These are phyloP conservation scores for Notolabrus celidotus DNA, from an alignment of 2,797 vertebrate genomes.

Conservation along the genomic window DNA sequence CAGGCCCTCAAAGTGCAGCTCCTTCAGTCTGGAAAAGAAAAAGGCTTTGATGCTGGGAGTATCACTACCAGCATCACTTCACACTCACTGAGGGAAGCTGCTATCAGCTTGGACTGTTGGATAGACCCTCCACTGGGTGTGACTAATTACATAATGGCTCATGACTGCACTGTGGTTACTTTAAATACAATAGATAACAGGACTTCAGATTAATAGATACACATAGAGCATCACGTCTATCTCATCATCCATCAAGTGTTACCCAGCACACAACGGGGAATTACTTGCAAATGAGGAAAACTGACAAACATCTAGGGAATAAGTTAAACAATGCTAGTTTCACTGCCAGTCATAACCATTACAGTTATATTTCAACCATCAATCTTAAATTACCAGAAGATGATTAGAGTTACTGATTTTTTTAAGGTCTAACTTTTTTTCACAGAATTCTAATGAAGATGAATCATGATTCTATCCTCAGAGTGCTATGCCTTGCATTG, in stretches of 20 bases:
- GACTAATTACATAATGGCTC: slow-evolving; percentile 41
- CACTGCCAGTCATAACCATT: too few relatives aligned
- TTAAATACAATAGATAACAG: slow-evolving; percentile 11
- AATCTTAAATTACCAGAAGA: too few relatives aligned
- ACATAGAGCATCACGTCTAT: too few relatives aligned
- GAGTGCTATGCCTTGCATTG: too few relatives aligned
- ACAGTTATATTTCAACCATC: too few relatives aligned
- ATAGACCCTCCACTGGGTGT: slow-evolving; percentile 19
- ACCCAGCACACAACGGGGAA: neutral
- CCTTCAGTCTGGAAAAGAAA: slow-evolving; percentile 31
- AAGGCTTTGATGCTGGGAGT: slow-evolving; percentile 40
- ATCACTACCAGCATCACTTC: slow-evolving; percentile 33
- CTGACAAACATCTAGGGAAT: neutral
- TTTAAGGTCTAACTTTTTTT: too few relatives aligned
- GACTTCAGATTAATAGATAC: slow-evolving; percentile 7
- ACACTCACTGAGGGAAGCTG: slow-evolving; percentile 38
- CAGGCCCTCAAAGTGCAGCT: slow-evolving; percentile 48
- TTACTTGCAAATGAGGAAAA: neutral
- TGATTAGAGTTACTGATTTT: too few relatives aligned
- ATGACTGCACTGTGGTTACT: slow-evolving; percentile 16
- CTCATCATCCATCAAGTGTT: too few relatives aligned
- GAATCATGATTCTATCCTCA: too few relatives aligned
- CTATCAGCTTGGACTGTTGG: slow-evolving; percentile 25
- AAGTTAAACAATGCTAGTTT: neutral
- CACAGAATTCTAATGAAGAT: too few relatives aligned